Evolutionary conservation across 2,888 invertebrate genomes (phyloP), one percentile per base, ranked within the genome.

Genomic region (Pristionchus mayeri): DNA sequence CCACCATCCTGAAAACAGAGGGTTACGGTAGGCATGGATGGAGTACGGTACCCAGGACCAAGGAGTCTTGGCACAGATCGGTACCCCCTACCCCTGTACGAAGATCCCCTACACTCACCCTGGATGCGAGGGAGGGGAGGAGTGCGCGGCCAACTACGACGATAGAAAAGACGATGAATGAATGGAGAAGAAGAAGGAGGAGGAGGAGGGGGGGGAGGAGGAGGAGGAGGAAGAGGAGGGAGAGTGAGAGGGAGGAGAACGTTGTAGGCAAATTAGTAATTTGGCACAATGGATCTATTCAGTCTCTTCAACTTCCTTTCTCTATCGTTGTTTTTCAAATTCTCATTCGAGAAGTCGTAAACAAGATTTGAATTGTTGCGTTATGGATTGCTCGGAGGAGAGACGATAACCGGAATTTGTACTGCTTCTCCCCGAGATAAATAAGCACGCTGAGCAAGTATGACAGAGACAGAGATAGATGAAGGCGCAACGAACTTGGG

Each of bases 91-190:
- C n/a, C 71, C 71, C 4, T 3, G 71, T 3, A n/a, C 71, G 7
- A 44, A 21, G 37, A 37, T 37, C 67, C 37, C 67, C 11, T 18
- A 67, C 30, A 24, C 71, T 44, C 71, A 71, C 40, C 71, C 11
- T 1, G 21, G 67, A 60, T 60, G 63, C 11, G 71, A 71, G 40
- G 63, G 63, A 34, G 13, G 37, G 71, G 11, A 24, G 71, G 67
- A 67, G 67, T 40, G 71, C n/a, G 40, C 71, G 40, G 71, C n/a
- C 40, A 40, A 71, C 71, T 40, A 71, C 71, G 40, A 71, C 24
- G 44, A 40, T 71, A 71, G 71, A 44, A 71, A 71, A 71, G 71
- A 71, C 44, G 71, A 71, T 24, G 71, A 71, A 44, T 71, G n/a
- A 30, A 44, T 18, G 40, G 44, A 71, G 71, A n/a, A 71, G 71